Conservation (phyloP, 1,140 invertebrate species). For the Zelostemma sp. region DNA sequence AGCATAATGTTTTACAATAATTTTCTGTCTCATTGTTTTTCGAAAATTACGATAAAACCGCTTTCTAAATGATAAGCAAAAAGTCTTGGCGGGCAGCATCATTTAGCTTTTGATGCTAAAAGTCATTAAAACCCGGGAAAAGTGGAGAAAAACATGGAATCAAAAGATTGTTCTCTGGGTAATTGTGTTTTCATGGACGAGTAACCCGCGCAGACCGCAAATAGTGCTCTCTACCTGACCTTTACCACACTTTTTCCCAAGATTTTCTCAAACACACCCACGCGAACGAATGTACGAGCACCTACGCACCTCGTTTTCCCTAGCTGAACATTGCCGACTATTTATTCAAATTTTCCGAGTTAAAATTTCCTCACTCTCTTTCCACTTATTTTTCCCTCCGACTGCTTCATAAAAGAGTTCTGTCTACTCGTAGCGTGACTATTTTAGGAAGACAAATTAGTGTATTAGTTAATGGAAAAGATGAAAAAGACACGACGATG, state of each 20-base stretch:
- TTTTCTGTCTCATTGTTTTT: too few species aligned
- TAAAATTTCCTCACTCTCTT: constrained; percentile 7
- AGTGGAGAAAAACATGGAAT: background rate
- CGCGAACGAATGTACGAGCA: constrained; percentile 10
- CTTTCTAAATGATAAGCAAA: too few species aligned
- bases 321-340: constrained; percentile 13
- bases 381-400: constrained; percentile 6
- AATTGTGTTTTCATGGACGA: constrained; percentile 8
- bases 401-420: constrained; percentile 19
- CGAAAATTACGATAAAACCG: too few species aligned
- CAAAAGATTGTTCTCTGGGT: constrained; percentile 1
- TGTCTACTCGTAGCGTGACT: constrained; percentile 10
- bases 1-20: too few species aligned
- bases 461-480: background rate
- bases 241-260: background rate
- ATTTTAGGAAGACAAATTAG: background rate
- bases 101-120: too few species aligned
- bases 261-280: constrained; percentile 10
- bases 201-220: constrained; percentile 8
- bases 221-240: constrained; percentile 2
- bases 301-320: constrained; percentile 11
- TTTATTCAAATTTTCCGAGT: constrained; percentile 14
- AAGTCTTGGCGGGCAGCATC: too few species aligned
- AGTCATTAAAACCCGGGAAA: too few species aligned
- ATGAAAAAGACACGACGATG: too few species aligned